A percentile compares a stretch with the other conserved stretches of the same genome.
Evolutionary conservation across 1,140 invertebrate species (phyloP).

Genomic region (Eriosoma lanigerum): DNA sequence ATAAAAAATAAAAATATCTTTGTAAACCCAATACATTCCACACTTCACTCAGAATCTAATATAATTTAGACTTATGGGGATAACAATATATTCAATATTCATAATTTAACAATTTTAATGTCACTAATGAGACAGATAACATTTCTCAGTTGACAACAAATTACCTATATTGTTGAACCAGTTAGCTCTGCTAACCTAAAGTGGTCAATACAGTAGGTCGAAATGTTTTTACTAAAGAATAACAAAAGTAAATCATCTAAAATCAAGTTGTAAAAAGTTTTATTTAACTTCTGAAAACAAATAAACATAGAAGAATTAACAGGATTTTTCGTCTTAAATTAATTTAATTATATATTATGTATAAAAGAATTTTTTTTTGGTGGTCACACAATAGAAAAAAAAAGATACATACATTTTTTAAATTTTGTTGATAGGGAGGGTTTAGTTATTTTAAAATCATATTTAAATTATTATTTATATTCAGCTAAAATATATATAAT

Average conservation of each 20-base stretch:
- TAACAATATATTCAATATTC: no score
- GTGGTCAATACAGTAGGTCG: no score
- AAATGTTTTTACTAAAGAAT: neutral
- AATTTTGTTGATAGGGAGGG: slow-evolving; percentile 10
- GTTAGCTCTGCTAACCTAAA: no score
- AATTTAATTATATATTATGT: slow-evolving; percentile 39
- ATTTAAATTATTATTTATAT: slow-evolving; percentile 12
- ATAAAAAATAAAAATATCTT: no score
- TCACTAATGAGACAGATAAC: no score
- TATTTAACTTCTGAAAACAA: slow-evolving; percentile 51
- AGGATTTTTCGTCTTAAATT: slow-evolving; percentile 45
- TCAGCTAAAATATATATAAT: slow-evolving; percentile 34
- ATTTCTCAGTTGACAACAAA: no score
- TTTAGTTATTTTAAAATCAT: neutral
- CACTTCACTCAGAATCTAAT: no score
- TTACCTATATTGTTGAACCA: no score
- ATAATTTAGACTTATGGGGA: no score
- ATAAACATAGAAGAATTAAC: slow-evolving; percentile 51
- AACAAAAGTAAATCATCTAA: slow-evolving; percentile 8
- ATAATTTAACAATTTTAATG: no score
- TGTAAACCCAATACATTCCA: no score
- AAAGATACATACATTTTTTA: slow-evolving; percentile 50
- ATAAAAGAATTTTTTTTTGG: slow-evolving; percentile 43
- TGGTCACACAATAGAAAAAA: slow-evolving; percentile 51
- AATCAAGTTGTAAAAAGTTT: slow-evolving; percentile 48